Conservation (phyloP, 2,113 vertebrate genomes). For the Trematocara unimaculatum region DNA sequence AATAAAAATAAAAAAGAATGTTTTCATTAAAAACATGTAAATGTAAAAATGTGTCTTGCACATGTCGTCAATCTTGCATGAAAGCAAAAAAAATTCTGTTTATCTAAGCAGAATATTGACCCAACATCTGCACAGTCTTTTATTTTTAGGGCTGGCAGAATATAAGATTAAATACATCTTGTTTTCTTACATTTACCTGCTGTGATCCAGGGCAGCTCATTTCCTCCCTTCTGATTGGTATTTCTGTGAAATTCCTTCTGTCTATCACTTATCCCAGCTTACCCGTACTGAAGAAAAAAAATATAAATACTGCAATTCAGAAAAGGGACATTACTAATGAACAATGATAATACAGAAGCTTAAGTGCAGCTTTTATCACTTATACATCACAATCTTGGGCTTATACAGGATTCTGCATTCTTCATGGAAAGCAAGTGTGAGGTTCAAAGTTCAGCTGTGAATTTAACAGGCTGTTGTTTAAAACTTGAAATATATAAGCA, state of each 20-base stretch:
- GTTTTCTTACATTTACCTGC: not conserved
- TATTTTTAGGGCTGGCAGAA: not conserved
- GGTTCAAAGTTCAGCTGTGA: not conserved
- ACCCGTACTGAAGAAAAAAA: not conserved
- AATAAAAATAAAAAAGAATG: rapidly evolving
- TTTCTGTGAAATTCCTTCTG: not conserved
- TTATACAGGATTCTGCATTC: not conserved
- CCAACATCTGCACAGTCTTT: not conserved
- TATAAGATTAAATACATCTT: not conserved
- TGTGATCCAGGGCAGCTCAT: not conserved
- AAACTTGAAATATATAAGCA: not conserved
- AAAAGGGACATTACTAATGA: not conserved
- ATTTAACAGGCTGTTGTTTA: not conserved
- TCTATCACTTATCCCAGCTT: not conserved
- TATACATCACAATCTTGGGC: not conserved
- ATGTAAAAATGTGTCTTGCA: not conserved
- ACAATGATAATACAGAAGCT: not conserved
- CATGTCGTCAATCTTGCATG: not conserved
- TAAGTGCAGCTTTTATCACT: not conserved
- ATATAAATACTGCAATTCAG: not conserved
- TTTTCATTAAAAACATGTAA: not conserved
- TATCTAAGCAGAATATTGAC: not conserved
- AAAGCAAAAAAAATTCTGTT: not conserved
- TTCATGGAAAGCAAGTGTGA: not conserved
- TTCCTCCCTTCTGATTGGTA: not conserved